Conservation (phyloP, 2,888 invertebrate species). For the Rhimphoctona megacephalus region DNA sequence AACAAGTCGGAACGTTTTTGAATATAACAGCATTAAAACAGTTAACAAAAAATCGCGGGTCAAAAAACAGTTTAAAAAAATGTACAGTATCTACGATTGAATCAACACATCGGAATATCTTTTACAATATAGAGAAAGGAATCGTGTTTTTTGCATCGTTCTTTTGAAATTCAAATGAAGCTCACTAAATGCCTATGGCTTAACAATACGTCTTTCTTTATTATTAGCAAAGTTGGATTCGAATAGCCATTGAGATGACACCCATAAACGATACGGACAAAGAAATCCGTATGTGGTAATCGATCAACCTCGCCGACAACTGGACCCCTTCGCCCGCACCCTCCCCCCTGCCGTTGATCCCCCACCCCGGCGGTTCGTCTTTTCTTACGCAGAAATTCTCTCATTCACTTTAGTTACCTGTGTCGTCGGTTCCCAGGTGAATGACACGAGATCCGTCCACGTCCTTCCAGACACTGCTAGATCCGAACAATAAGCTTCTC, state of each 20-base stretch:
- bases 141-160: constrained; percentile 13
- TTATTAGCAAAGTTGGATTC: constrained; percentile 32
- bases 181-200: constrained; percentile 6
- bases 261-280: constrained; percentile 51
- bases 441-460: constrained; percentile 66
- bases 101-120: not conserved
- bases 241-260: constrained; percentile 59
- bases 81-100: not conserved
- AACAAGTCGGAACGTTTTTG: not conserved
- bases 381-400: constrained; percentile 62
- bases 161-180: constrained; percentile 54
- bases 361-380: constrained; percentile 7
- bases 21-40: not conserved
- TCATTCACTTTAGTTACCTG: constrained; percentile 68
- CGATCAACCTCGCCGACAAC: constrained; percentile 62
- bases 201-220: constrained; percentile 38
- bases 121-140: not conserved
- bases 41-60: not conserved
- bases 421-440: constrained; percentile 66
- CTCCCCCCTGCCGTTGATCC: constrained; percentile 4
- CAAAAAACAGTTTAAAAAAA: not conserved
- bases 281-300: constrained; percentile 54
- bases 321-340: not conserved
- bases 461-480: constrained; percentile 53
- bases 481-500: constrained; percentile 37